Percentiles rank a stretch among this genome's conserved stretches.
Conservation (phyloP, 2,113 vertebrate species). For the Telmatochromis brachygnathus region DNA sequence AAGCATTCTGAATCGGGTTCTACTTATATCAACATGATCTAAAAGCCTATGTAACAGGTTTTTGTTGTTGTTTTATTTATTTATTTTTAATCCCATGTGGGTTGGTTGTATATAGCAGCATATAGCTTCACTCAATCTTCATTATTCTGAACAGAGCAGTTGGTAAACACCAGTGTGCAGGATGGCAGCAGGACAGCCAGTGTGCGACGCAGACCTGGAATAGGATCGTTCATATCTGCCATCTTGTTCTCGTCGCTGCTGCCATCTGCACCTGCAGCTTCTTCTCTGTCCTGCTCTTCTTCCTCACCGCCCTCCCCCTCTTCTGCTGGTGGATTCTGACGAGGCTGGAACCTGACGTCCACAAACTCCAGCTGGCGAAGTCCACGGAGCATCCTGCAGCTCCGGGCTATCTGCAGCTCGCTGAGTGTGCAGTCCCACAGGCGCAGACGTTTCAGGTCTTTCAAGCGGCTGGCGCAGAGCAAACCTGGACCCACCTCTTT, state of each 20-base stretch:
- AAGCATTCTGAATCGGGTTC: background rate
- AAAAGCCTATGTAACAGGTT: background rate
- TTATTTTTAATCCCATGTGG: background rate
- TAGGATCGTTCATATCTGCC: slow-evolving; percentile 46
- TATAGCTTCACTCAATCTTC: slow-evolving; percentile 37
- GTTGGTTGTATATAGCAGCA: background rate
- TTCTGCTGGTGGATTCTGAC: slow-evolving; percentile 24
- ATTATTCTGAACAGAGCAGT: slow-evolving; percentile 62
- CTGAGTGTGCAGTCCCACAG: slow-evolving; percentile 66
- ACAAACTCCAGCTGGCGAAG: slow-evolving; percentile 65
- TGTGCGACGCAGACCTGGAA: slow-evolving; percentile 58
- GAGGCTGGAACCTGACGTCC: slow-evolving; percentile 65
- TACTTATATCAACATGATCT: background rate
- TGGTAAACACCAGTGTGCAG: slow-evolving; percentile 62
- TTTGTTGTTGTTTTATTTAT: background rate
- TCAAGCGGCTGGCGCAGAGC: slow-evolving; percentile 65
- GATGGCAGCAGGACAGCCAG: slow-evolving; percentile 60
- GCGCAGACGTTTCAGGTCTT: slow-evolving; percentile 61
- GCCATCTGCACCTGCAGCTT: background rate
- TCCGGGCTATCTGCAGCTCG: slow-evolving; percentile 62
- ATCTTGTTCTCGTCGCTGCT: slow-evolving; percentile 22
- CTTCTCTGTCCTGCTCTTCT: slow-evolving; percentile 23
- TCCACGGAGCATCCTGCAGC: slow-evolving; percentile 63
- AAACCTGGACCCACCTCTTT: slow-evolving; percentile 70
- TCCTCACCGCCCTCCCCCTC: slow-evolving; percentile 24